Conservation (phyloP, 2,113 vertebrate species). For the Gallinago paraguaiae region DNA sequence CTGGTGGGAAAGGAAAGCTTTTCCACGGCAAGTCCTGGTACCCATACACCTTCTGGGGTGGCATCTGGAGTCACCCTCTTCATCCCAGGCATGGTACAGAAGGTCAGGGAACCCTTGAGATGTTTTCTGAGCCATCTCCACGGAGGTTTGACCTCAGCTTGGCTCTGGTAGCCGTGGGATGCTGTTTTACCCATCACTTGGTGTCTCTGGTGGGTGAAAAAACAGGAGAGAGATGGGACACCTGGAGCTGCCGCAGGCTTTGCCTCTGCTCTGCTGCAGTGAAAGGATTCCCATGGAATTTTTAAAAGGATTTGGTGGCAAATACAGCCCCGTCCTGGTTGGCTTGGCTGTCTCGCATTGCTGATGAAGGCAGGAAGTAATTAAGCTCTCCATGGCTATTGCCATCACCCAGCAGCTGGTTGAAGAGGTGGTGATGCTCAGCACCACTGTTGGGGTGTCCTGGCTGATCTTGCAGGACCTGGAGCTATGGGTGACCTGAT, state of each 20-base stretch:
- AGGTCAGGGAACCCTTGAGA: neutral
- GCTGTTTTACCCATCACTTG: neutral
- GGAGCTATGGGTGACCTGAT: fast-evolving
- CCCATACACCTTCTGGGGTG: fast-evolving
- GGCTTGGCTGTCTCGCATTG: neutral
- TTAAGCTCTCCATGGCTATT: neutral
- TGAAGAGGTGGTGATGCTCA: neutral
- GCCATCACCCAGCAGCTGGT: neutral
- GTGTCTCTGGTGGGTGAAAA: neutral
- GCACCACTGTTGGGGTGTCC: fast-evolving
- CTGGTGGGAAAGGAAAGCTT: neutral
- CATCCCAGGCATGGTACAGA: fast-evolving
- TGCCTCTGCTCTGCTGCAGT: neutral
- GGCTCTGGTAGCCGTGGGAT: neutral
- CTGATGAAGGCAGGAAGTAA: neutral
- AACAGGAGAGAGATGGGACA: fast-evolving
- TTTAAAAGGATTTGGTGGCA: neutral
- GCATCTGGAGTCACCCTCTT: neutral
- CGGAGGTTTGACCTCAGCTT: neutral
- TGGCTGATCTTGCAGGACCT: fast-evolving
- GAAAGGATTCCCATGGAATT: neutral
- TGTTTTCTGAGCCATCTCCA: neutral
- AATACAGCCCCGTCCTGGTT: neutral
- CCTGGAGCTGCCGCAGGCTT: neutral
- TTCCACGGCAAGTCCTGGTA: fast-evolving